phyloP scores from a whole-genome alignment of 2,113 vertebrate species.

The Ageneiosus marmoratus region DNA sequence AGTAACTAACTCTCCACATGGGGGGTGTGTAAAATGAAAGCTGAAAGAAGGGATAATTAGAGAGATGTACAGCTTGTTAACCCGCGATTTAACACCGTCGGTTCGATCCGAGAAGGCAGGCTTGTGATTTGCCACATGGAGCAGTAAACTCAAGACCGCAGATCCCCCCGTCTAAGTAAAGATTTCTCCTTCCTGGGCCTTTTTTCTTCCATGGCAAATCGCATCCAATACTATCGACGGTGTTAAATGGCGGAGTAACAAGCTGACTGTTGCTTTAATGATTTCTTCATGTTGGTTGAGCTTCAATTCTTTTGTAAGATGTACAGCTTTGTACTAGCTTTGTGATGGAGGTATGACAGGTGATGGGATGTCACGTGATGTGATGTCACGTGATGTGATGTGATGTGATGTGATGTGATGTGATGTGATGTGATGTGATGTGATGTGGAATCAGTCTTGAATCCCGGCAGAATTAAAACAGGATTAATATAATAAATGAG shows the following conservation, averaged over 20 bases:
- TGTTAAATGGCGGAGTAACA: not conserved
- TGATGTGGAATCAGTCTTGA: not conserved
- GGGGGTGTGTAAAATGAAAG: slow-evolving; percentile 30
- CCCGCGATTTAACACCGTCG: slow-evolving; percentile 53
- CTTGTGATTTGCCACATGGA: slow-evolving; percentile 33
- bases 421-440: not conserved
- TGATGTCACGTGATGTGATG: not conserved
- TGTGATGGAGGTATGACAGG: not conserved
- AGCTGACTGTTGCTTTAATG: not conserved
- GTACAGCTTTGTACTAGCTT: too few species aligned
- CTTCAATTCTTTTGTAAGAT: too few species aligned
- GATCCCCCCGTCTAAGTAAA: not conserved
- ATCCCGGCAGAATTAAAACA: not conserved
- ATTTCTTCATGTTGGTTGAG: too few species aligned
- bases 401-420: not conserved
- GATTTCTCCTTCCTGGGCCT: not conserved
- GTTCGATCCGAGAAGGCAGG: slow-evolving; percentile 47
- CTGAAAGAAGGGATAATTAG: slow-evolving; percentile 50
- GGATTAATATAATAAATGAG: not conserved
- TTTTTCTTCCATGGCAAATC: not conserved
- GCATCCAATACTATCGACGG: not conserved
- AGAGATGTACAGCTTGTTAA: slow-evolving; percentile 37
- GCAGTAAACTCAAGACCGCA: slow-evolving; percentile 14
- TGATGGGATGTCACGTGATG: not conserved
- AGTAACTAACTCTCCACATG: slow-evolving; percentile 49